These are phyloP conservation scores for Galagoides demidoff DNA, from an alignment of 2,797 vertebrate species.

Conservation along the genomic window DNA sequence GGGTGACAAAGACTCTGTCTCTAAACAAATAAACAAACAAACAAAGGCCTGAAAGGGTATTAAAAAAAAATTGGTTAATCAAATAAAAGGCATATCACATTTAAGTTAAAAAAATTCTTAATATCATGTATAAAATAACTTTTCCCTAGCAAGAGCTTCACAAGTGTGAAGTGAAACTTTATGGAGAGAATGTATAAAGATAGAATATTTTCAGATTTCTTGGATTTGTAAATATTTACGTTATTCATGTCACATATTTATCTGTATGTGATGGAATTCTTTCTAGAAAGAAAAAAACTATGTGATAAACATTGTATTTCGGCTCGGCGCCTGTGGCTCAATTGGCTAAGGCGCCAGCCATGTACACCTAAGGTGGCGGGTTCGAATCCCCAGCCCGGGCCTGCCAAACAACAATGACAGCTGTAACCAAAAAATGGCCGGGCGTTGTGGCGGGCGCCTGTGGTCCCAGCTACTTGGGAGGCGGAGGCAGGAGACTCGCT, in stretches of 20 bases:
- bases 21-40: no score
- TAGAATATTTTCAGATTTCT: not conserved
- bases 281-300: not conserved
- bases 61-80: not conserved
- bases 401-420: no score
- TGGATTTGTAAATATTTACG: slow-evolving; percentile 1
- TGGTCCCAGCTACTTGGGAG: no score
- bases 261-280: not conserved
- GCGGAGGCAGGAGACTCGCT: no score
- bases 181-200: not conserved
- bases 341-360: no score
- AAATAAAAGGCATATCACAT: not conserved
- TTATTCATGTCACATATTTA: not conserved
- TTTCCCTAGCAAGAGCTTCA: not conserved
- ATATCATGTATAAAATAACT: not conserved
- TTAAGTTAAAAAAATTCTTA: not conserved
- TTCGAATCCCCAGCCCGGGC: no score
- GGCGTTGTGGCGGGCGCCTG: no score
- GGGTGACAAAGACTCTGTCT: no score
- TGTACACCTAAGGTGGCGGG: no score
- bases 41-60: no score
- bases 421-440: no score
- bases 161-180: not conserved
- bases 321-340: no score
- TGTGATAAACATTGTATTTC: not conserved